phyloP scores from a whole-genome alignment of 2,888 invertebrate genomes.

The Chrysolina haemoptera region DNA sequence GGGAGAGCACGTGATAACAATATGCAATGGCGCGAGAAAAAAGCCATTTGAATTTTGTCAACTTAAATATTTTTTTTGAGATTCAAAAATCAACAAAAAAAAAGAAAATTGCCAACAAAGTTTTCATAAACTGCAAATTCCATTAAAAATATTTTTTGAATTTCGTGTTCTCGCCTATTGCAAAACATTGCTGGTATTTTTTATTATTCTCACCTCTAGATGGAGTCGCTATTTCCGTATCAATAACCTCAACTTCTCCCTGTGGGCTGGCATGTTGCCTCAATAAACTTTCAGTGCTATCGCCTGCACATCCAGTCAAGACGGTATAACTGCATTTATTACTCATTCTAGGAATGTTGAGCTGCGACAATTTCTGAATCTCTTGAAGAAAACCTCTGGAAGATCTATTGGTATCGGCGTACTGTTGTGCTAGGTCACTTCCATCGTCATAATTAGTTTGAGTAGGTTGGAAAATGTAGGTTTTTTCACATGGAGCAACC shows the following conservation, averaged over 20 bases:
- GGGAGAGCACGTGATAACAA: too few relatives aligned
- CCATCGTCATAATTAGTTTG: slow-evolving; percentile 70
- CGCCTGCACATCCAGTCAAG: slow-evolving; percentile 74
- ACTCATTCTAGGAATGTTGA: slow-evolving; percentile 78
- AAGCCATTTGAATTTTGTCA: too few relatives aligned
- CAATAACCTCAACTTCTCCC: slow-evolving; percentile 53
- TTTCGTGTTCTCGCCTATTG: too few relatives aligned
- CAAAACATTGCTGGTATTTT: too few relatives aligned
- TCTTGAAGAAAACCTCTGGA: slow-evolving; percentile 70
- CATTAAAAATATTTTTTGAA: too few relatives aligned
- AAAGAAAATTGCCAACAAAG: too few relatives aligned
- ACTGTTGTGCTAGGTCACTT: slow-evolving; percentile 61
- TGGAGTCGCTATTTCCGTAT: slow-evolving; percentile 63
- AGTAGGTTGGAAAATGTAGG: slow-evolving; percentile 69
- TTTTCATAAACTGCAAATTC: too few relatives aligned
- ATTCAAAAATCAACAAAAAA: too few relatives aligned
- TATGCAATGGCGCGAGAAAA: too few relatives aligned
- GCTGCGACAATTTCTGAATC: slow-evolving; percentile 80
- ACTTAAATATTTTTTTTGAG: too few relatives aligned
- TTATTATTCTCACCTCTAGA: slow-evolving; percentile 56
- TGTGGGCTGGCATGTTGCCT: slow-evolving; percentile 65
- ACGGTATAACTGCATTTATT: slow-evolving; percentile 81
- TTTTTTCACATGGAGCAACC: slow-evolving; percentile 67
- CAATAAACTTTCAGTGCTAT: slow-evolving; percentile 78
- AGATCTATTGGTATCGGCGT: slow-evolving; percentile 59